These are phyloP conservation scores for Capromys pilorides DNA, from an alignment of 2,797 vertebrate genomes.

Conservation along the genomic window DNA sequence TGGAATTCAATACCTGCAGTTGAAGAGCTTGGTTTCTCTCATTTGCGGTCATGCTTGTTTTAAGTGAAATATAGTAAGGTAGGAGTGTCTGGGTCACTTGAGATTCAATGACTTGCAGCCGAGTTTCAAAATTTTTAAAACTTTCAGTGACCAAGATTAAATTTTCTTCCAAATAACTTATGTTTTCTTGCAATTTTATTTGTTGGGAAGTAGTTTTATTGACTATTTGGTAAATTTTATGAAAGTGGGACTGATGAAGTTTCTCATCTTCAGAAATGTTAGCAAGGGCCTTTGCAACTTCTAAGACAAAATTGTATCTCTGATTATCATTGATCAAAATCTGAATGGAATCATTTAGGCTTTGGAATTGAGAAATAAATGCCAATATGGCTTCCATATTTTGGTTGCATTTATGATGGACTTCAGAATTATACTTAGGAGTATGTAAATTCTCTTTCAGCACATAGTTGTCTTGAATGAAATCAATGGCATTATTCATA, in stretches of 20 bases:
- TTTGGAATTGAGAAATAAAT: slow-evolving; percentile 82
- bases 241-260: slow-evolving; percentile 69
- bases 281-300: slow-evolving; percentile 68
- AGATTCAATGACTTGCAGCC: slow-evolving; percentile 84
- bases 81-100: slow-evolving; percentile 84
- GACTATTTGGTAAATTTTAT: slow-evolving; percentile 80
- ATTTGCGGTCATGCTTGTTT: slow-evolving; percentile 64
- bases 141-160: slow-evolving; percentile 57
- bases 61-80: slow-evolving; percentile 80
- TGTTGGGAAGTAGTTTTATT: slow-evolving; percentile 79
- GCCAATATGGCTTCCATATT: slow-evolving; percentile 80
- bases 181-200: slow-evolving; percentile 75
- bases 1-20: slow-evolving; percentile 85
- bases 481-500: slow-evolving; percentile 87
- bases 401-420: slow-evolving; percentile 77
- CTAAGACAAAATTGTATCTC: slow-evolving; percentile 71
- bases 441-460: slow-evolving; percentile 73
- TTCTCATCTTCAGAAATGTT: slow-evolving; percentile 54
- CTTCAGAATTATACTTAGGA: slow-evolving; percentile 71
- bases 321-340: slow-evolving; percentile 76
- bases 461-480: slow-evolving; percentile 86
- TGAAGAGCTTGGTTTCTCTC: slow-evolving; percentile 83
- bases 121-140: slow-evolving; percentile 79
- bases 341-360: slow-evolving; percentile 85
- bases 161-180: slow-evolving; percentile 81